These are phyloP conservation scores for Zaprionus kolodkinae DNA, from an alignment of 1,140 invertebrate species.

Conservation along the genomic window DNA sequence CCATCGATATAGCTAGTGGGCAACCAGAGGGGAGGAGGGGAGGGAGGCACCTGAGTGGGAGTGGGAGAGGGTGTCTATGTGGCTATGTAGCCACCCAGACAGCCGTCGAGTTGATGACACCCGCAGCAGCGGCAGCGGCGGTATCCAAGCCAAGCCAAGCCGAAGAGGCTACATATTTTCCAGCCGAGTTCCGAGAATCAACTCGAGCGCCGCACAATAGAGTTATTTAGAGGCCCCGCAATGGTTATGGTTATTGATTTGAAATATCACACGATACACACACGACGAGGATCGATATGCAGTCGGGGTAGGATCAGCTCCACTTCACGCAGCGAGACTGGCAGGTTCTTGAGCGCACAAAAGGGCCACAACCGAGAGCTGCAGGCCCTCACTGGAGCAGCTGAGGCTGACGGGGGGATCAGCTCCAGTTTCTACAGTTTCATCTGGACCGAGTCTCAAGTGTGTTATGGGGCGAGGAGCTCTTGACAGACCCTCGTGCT, in stretches of 20 bases:
- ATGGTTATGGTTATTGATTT: constrained; percentile 75
- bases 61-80: not conserved
- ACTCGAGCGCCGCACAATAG: constrained; percentile 74
- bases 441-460: constrained; percentile 42
- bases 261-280: constrained; percentile 71
- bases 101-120: constrained; percentile 38
- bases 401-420: constrained; percentile 1
- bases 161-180: constrained; percentile 28
- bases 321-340: constrained; percentile 42
- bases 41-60: not conserved
- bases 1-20: constrained; percentile 58
- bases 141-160: constrained; percentile 3
- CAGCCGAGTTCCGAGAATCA: constrained; percentile 70
- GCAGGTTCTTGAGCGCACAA: constrained; percentile 56
- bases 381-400: not conserved
- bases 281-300: constrained; percentile 31
- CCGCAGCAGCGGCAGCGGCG: constrained; percentile 1
- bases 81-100: constrained; percentile 51
- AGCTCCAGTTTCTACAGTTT: constrained; percentile 27
- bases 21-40: not conserved
- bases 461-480: constrained; percentile 60
- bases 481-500: constrained; percentile 77
- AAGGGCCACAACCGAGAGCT: constrained; percentile 34
- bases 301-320: constrained; percentile 28
- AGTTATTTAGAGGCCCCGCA: constrained; percentile 71